Base-by-base conservation (phyloP, 2,113 vertebrate genomes). In the Ranitomeya imitator region DNA sequence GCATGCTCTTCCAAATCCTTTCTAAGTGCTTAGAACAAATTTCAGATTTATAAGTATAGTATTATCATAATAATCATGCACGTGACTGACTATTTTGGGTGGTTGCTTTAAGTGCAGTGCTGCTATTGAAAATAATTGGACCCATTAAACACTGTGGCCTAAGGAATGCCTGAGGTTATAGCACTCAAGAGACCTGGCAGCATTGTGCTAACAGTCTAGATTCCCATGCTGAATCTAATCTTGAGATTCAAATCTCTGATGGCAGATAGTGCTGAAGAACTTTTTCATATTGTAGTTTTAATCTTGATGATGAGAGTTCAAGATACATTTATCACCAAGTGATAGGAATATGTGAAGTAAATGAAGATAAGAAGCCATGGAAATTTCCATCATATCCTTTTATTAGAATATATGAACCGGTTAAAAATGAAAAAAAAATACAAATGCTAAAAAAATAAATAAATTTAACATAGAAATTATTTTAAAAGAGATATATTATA, bases 121-220 rank as follows among this genome's bases (percentile, higher is more conserved):
- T 69, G 73, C 87, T 85, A 69, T 89, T 89, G 87, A 85, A 85
- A 89, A 89, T 89, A 89, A 89, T 89, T 89, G 87, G 87, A 37
- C 59, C 87, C 59, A 85, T 89, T 89, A 85, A 89, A 89, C 87
- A 85, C 23, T 63, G 73, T 65, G 87, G 87, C 87, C 87, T 89
- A 52, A 83, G 82, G 87, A 85, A 85, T 67, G 87, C 87, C 87
- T 89, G 73, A 85, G 87, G 87, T 59, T 85, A 89, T 83, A 89
- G 82, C 15, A 89, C 87, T 85, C 87, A 69, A 77, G 87, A 85
- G 87, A 85, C 81, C 81, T 85, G 81, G 60, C 71, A 89, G 82
- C 81, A 79, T 85, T 89, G 81, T 83, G 82, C 73, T 78, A 85
- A 85, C 74, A 85, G 81, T 89, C 73, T 79, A 52, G 59, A 89